Conservation (phyloP, 92 coral and sea anemone species). For the Phenganax subtilis region DNA sequence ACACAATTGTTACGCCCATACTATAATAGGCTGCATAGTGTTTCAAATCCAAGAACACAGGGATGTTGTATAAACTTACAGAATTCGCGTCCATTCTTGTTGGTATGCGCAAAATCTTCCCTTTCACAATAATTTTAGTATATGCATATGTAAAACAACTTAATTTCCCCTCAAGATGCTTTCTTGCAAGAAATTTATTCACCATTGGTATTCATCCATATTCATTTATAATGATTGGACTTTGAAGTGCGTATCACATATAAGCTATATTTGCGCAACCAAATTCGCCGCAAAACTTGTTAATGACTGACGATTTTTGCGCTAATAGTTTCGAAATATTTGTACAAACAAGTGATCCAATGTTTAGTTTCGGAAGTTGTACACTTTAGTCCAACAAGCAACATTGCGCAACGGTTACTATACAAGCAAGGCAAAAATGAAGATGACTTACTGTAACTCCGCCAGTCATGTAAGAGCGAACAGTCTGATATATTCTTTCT, state of each 20-base stretch:
- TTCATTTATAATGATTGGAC: not conserved
- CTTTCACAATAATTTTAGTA: not conserved
- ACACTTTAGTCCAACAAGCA: not conserved
- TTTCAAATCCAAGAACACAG: not conserved
- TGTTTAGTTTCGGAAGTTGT: not conserved
- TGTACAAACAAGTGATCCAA: slow-evolving; percentile 11
- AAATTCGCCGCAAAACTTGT: not conserved
- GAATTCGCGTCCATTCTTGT: slow-evolving; percentile 3
- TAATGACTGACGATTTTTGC: not conserved
- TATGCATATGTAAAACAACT: not conserved
- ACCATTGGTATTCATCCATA: too few species aligned
- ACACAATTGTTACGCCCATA: too few species aligned
- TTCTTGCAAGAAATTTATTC: slow-evolving; percentile 14
- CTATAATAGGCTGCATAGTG: too few species aligned
- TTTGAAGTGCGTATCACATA: not conserved
- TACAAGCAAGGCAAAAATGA: too few species aligned
- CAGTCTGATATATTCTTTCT: not conserved
- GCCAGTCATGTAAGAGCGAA: not conserved
- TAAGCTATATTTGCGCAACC: not conserved
- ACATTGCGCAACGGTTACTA: not conserved
- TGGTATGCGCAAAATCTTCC: not conserved
- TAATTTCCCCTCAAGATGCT: not conserved
- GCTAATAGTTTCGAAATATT: slow-evolving; percentile 42
- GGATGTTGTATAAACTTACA: not conserved
- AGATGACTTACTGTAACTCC: slow-evolving; percentile 1